A percentile compares a stretch with the other conserved stretches of the same genome.
phyloP scores from a whole-genome alignment of 2,888 invertebrate species.

The Antheraea assamensis region DNA sequence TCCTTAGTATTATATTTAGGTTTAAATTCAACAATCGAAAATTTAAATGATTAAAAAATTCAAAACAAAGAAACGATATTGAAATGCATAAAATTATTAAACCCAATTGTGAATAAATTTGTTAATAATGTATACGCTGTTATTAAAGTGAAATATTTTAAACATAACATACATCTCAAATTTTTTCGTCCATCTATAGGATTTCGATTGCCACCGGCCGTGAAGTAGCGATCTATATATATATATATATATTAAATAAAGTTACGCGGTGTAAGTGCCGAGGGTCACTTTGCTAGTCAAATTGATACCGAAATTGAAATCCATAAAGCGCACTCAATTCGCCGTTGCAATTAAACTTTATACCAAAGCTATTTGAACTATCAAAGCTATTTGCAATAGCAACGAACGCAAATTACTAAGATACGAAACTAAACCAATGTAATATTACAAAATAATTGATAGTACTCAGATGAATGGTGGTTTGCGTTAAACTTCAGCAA shows the following conservation, averaged over 20 bases:
- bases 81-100: neutral
- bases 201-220: too few species aligned
- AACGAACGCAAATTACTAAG: conserved; percentile 22
- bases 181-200: too few species aligned
- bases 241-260: neutral
- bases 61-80: neutral
- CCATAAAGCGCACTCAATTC: conserved; percentile 30
- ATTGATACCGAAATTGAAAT: conserved; percentile 37
- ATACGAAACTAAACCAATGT: conserved; percentile 17
- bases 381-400: conserved; percentile 28
- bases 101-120: neutral
- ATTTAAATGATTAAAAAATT: neutral
- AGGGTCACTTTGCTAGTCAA: conserved; percentile 24
- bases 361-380: conserved; percentile 32
- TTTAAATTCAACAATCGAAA: neutral
- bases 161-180: too few species aligned
- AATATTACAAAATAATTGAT: conserved; percentile 19
- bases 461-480: neutral
- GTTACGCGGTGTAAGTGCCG: neutral
- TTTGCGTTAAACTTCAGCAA: neutral
- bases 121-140: neutral
- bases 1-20: neutral
- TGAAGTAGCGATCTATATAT: too few species aligned
- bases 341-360: conserved; percentile 39
- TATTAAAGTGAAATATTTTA: too few species aligned